Evolutionary conservation across 37 sponge, comb jelly and placozoan genomes (phyloP).

Genomic region (Oscarella lobularis): DNA sequence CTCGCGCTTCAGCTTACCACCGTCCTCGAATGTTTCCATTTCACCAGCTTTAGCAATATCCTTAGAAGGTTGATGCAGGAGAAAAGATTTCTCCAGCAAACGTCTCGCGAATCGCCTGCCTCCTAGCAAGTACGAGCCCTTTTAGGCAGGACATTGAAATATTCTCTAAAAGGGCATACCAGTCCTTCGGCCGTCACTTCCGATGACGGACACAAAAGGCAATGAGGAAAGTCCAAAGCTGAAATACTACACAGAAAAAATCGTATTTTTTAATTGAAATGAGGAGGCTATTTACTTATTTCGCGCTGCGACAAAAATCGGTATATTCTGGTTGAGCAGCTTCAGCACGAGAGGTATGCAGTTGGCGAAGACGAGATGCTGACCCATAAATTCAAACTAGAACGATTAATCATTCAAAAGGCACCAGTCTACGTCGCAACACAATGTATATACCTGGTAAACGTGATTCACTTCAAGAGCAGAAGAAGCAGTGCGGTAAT

Average conservation of each 20-base stretch:
- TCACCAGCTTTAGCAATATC: slow-evolving; percentile 85
- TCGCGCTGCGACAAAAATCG: slow-evolving; percentile 58
- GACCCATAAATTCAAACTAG: slow-evolving; percentile 82
- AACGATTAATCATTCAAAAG: too few relatives aligned
- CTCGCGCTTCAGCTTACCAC: slow-evolving; percentile 19
- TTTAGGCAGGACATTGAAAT: too few relatives aligned
- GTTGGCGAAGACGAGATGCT: slow-evolving; percentile 93
- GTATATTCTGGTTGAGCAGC: slow-evolving; percentile 84
- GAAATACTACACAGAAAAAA: slow-evolving; percentile 11
- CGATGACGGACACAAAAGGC: slow-evolving; percentile 24
- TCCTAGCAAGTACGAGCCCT: too few relatives aligned
- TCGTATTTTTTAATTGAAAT: too few relatives aligned
- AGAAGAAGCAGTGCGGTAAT: slow-evolving; percentile 83
- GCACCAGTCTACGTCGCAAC: too few relatives aligned
- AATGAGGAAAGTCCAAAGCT: slow-evolving; percentile 56
- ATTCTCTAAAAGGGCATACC: too few relatives aligned
- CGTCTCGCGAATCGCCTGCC: background rate
- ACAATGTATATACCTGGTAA: slow-evolving; percentile 38
- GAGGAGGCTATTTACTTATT: too few relatives aligned
- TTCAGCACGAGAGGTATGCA: slow-evolving; percentile 90
- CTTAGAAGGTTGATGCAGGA: slow-evolving; percentile 79
- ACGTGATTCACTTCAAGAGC: slow-evolving; percentile 80
- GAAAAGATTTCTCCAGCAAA: slow-evolving; percentile 87
- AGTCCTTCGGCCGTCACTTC: background rate
- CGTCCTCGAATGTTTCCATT: slow-evolving; percentile 86